Evolutionary conservation across 2,113 vertebrate species (phyloP).

Genomic region (Stictonetta naevosa): DNA sequence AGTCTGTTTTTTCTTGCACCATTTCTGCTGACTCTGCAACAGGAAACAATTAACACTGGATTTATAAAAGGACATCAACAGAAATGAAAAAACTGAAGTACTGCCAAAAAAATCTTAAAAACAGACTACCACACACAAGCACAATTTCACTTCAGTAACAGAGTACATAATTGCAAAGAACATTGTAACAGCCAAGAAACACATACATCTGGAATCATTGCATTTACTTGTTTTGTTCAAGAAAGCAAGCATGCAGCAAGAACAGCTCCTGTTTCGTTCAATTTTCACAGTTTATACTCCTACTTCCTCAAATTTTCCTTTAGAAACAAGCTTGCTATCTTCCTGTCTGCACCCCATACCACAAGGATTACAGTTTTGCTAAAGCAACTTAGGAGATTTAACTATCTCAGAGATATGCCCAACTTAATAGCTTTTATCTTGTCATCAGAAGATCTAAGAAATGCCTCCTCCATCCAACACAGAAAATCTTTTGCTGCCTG

Average conservation of each 20-base stretch:
- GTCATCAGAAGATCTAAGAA: background rate
- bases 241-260: background rate
- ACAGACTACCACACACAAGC: background rate
- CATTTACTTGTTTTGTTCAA: background rate
- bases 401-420: background rate
- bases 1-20: slow-evolving; percentile 77
- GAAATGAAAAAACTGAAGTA: background rate
- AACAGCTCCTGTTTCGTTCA: background rate
- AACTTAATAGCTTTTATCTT: background rate
- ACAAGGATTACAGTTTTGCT: background rate
- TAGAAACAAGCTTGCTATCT: background rate
- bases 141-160: background rate
- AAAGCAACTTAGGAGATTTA: background rate
- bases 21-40: slow-evolving; percentile 83
- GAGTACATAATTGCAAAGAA: background rate
- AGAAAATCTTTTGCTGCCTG: background rate
- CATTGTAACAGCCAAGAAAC: background rate
- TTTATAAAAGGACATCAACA: background rate
- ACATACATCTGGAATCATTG: background rate
- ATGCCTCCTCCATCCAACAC: background rate
- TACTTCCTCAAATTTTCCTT: background rate
- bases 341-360: background rate
- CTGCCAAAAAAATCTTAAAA: background rate
- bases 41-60: background rate
- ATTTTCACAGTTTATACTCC: background rate